These are phyloP conservation scores for Trichonephila clavipes DNA, from an alignment of 1,140 invertebrate species.

Conservation along the genomic window DNA sequence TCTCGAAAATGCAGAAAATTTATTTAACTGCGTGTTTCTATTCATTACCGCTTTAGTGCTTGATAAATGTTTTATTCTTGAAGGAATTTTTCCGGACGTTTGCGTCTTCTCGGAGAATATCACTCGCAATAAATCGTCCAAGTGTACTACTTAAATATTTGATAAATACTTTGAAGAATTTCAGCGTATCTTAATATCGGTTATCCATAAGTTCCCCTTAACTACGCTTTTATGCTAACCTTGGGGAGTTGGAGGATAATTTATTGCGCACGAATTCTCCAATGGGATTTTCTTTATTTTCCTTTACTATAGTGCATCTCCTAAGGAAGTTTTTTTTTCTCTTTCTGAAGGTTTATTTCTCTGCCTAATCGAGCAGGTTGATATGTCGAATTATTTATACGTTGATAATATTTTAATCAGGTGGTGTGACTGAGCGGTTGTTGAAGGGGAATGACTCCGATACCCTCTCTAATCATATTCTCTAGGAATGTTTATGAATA, in stretches of 20 bases:
- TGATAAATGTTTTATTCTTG: neutral
- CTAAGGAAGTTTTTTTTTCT: neutral
- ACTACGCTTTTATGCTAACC: neutral
- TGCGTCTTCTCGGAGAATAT: neutral
- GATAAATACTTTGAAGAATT: constrained; percentile 15
- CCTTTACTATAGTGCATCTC: neutral
- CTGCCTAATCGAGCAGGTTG: too few relatives aligned
- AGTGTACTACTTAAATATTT: constrained; percentile 4
- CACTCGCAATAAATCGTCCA: neutral
- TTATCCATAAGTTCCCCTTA: constrained; percentile 6
- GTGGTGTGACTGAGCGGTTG: too few relatives aligned
- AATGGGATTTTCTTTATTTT: neutral
- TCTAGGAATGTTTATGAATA: too few relatives aligned
- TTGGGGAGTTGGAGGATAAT: neutral
- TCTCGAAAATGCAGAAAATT: neutral
- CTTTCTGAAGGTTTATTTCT: too few relatives aligned
- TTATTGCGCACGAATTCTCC: neutral
- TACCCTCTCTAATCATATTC: too few relatives aligned
- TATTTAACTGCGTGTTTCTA: neutral
- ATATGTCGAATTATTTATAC: too few relatives aligned
- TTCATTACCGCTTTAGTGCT: neutral
- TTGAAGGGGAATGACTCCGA: too few relatives aligned
- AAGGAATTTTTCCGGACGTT: neutral
- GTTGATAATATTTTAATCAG: too few relatives aligned
- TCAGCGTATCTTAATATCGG: neutral